phyloP scores from a whole-genome alignment of 2,797 vertebrate genomes.

The Intellagama lesueurii region DNA sequence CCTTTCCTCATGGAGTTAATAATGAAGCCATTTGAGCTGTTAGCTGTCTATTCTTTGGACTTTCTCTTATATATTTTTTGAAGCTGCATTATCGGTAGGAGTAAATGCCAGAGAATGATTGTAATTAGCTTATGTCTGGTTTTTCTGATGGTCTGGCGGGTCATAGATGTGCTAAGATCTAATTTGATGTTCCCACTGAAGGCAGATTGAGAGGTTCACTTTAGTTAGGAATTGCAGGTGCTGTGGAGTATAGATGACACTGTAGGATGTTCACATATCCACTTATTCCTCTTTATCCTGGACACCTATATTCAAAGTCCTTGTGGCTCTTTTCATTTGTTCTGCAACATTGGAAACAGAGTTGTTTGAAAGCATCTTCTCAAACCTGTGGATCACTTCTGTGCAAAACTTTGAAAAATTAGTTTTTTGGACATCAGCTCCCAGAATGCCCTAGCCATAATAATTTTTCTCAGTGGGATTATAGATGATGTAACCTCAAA shows the following conservation, averaged over 20 bases:
- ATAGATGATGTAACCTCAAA: too few relatives aligned
- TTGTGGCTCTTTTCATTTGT: neutral
- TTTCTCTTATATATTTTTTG: neutral
- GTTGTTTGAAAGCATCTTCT: neutral
- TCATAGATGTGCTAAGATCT: neutral
- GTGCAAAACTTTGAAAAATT: too few relatives aligned
- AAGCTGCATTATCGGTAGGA: neutral
- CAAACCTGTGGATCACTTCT: neutral
- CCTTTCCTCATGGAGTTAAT: neutral
- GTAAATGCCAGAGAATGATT: neutral
- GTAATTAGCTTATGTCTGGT: too few relatives aligned
- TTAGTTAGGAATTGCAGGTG: neutral
- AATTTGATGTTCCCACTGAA: neutral
- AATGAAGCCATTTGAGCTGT: neutral
- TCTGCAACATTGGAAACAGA: neutral
- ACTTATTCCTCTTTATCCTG: neutral
- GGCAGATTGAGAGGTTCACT: neutral
- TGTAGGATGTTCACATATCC: neutral
- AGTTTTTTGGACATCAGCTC: too few relatives aligned
- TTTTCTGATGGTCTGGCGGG: neutral
- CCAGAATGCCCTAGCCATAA: too few relatives aligned
- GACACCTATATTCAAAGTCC: neutral
- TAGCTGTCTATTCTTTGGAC: neutral
- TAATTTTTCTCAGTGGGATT: too few relatives aligned
- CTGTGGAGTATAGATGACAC: neutral